Conservation (phyloP, 2,797 vertebrate species). For the Labroides dimidiatus region DNA sequence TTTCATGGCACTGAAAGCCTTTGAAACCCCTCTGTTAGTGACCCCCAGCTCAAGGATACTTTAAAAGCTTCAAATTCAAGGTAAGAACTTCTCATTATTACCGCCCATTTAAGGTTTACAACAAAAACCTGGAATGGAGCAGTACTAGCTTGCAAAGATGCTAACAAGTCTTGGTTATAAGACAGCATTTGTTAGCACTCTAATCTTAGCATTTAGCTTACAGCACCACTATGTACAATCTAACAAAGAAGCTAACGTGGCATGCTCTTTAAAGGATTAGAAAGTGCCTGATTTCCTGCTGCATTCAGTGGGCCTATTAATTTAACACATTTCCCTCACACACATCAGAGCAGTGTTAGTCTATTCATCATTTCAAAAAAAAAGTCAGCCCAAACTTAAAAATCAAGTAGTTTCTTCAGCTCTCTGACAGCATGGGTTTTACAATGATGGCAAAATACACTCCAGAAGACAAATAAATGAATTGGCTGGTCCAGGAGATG, state of each 20-base stretch:
- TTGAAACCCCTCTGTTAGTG: too few relatives aligned
- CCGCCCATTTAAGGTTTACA: too few relatives aligned
- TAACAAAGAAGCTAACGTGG: background rate
- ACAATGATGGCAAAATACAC: background rate
- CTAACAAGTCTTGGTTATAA: background rate
- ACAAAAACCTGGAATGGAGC: background rate
- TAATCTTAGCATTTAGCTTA: background rate
- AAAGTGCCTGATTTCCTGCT: too few relatives aligned
- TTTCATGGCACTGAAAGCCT: too few relatives aligned
- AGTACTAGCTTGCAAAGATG: background rate
- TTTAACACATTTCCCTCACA: too few relatives aligned
- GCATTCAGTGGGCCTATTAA: too few relatives aligned
- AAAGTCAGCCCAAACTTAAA: background rate
- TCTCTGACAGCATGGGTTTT: background rate
- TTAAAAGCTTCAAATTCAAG: too few relatives aligned
- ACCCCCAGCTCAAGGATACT: too few relatives aligned
- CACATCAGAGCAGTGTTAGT: background rate
- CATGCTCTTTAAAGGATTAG: too few relatives aligned
- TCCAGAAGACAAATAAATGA: slow-evolving; percentile 1
- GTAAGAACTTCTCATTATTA: too few relatives aligned
- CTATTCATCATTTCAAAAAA: background rate
- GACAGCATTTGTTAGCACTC: too few relatives aligned
- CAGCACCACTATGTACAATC: background rate
- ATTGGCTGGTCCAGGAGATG: background rate
- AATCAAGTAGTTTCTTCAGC: background rate